phyloP scores from a whole-genome alignment of 2,113 vertebrate species.

The Okapia johnstoni region DNA sequence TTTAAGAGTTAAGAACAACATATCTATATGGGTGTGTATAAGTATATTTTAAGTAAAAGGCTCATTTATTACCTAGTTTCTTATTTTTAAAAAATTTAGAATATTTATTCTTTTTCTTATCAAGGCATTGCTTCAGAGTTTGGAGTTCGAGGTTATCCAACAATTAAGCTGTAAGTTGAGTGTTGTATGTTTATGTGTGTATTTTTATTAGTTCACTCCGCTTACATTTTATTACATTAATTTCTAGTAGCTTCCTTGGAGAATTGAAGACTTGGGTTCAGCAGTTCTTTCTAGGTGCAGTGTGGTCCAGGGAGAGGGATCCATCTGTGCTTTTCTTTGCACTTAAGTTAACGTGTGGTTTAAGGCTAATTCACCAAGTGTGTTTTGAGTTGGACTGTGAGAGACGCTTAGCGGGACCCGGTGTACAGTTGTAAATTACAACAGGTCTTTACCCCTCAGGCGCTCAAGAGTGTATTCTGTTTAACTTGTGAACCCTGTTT shows the following conservation, averaged over 20 bases:
- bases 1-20: background rate
- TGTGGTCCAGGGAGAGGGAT: background rate
- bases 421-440: background rate
- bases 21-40: slow-evolving; percentile 8
- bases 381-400: background rate
- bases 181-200: slow-evolving; percentile 45
- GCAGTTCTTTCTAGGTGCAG: background rate
- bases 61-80: slow-evolving; percentile 50
- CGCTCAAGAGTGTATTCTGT: background rate
- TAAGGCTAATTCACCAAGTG: background rate
- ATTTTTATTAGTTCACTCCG: slow-evolving; percentile 43
- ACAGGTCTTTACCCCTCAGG: background rate
- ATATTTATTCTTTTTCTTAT: slow-evolving; percentile 72
- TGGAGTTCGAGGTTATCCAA: slow-evolving; percentile 97
- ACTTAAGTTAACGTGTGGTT: background rate
- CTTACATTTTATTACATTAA: background rate
- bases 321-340: background rate
- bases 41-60: slow-evolving; percentile 36
- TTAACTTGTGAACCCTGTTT: background rate
- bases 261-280: background rate
- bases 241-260: background rate
- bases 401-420: background rate
- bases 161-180: slow-evolving; percentile 97
- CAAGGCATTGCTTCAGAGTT: slow-evolving; percentile 96
- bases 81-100: slow-evolving; percentile 53